A percentile compares a stretch with the other conserved stretches of the same genome.
phyloP scores from a whole-genome alignment of 1,140 invertebrate genomes.

The Drosophila azteca region DNA sequence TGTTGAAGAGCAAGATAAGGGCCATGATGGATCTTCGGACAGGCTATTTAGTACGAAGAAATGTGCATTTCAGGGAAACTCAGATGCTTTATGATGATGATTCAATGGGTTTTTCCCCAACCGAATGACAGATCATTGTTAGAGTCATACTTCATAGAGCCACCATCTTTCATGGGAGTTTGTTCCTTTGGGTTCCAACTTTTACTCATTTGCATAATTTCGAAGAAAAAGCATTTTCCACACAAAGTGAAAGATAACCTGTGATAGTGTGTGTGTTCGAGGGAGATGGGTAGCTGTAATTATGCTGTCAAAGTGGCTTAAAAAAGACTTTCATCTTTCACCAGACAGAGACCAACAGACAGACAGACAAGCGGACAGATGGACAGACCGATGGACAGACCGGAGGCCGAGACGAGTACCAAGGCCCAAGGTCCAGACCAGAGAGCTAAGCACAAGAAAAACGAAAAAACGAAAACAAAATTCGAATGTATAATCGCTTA shows the following conservation, averaged over 20 bases:
- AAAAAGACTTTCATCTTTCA: slow-evolving; percentile 79
- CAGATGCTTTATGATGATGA: too few relatives aligned
- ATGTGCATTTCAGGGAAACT: too few relatives aligned
- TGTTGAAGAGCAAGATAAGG: slow-evolving; percentile 3
- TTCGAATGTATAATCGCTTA: slow-evolving; percentile 79
- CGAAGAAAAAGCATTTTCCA: slow-evolving; percentile 66
- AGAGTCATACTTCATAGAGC: too few relatives aligned
- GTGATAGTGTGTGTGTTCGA: slow-evolving; percentile 12
- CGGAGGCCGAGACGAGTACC: slow-evolving; percentile 20
- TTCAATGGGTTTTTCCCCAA: too few relatives aligned
- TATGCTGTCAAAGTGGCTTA: slow-evolving; percentile 77
- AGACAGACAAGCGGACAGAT: slow-evolving; percentile 4
- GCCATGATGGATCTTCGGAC: neutral
- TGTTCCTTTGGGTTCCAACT: slow-evolving; percentile 20
- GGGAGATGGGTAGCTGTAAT: slow-evolving; percentile 60
- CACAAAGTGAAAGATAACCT: slow-evolving; percentile 48
- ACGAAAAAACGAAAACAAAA: slow-evolving; percentile 17
- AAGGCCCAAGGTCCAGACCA: slow-evolving; percentile 30
- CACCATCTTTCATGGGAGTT: too few relatives aligned
- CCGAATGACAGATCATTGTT: too few relatives aligned
- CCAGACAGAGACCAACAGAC: slow-evolving; percentile 26
- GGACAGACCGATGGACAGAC: neutral
- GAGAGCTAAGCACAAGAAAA: slow-evolving; percentile 24
- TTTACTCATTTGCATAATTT: slow-evolving; percentile 75
- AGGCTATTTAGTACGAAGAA: neutral